phyloP scores from a whole-genome alignment of 1,140 invertebrate species.

The Notospermus geniculatus region DNA sequence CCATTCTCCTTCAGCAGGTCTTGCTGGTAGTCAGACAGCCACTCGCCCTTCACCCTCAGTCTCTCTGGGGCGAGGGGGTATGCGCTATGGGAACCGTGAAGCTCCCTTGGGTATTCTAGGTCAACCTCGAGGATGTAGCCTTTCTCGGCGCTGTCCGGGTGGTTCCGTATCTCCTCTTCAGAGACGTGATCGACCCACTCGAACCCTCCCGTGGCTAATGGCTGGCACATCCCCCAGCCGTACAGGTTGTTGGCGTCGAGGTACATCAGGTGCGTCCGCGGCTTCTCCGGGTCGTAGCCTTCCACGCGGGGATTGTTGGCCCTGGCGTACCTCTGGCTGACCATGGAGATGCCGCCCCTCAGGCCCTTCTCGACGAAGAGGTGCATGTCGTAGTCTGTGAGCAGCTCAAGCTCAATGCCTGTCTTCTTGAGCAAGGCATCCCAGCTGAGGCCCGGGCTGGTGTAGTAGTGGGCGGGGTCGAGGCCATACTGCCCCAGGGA shows the following conservation, averaged over 20 bases:
- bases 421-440: constrained; percentile 38
- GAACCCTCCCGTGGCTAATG: constrained; percentile 27
- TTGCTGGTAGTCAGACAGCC: constrained; percentile 15
- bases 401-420: constrained; percentile 26
- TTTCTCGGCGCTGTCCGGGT: constrained; percentile 44
- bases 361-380: constrained; percentile 39
- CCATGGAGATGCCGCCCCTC: constrained; percentile 29
- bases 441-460: constrained; percentile 33
- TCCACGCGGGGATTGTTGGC: constrained; percentile 36
- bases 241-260: constrained; percentile 43
- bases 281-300: constrained; percentile 19
- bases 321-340: constrained; percentile 27
- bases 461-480: constrained; percentile 39
- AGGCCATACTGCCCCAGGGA: constrained; percentile 27
- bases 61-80: constrained; percentile 57
- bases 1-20: not conserved
- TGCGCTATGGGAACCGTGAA: constrained; percentile 60
- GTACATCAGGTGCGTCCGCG: constrained; percentile 30
- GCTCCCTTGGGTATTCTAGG: constrained; percentile 40
- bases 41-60: constrained; percentile 1
- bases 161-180: constrained; percentile 36
- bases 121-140: constrained; percentile 61
- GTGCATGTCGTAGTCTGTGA: constrained; percentile 34
- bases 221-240: constrained; percentile 26
- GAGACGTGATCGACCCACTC: constrained; percentile 49